Conservation (phyloP, 2,113 vertebrate species). For the Orycteropus afer region DNA sequence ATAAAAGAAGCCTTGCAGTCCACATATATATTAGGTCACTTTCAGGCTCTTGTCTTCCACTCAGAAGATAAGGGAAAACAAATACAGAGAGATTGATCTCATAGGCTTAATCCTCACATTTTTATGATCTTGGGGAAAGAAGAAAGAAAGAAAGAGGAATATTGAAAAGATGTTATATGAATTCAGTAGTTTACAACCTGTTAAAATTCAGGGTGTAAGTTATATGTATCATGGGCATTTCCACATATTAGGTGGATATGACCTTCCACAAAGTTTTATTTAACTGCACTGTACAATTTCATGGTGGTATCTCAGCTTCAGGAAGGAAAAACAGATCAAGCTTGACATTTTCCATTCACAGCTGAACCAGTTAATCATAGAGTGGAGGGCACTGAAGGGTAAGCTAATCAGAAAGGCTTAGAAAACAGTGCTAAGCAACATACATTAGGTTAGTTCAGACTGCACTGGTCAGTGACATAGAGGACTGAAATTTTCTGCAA, state of each 20-base stretch:
- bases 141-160: neutral
- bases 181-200: neutral
- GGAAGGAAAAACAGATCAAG: slow-evolving; percentile 67
- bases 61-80: neutral
- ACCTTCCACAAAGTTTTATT: slow-evolving; percentile 65
- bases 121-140: neutral
- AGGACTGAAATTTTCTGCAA: neutral
- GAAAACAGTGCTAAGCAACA: neutral
- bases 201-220: neutral
- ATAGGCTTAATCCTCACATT: neutral
- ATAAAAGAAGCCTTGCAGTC: neutral
- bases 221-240: neutral
- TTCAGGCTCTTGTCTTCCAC: neutral
- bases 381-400: slow-evolving; percentile 60
- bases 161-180: neutral
- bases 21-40: neutral
- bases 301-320: slow-evolving; percentile 57
- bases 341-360: slow-evolving; percentile 71
- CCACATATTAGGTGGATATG: neutral
- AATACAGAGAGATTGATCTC: neutral
- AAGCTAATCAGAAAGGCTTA: slow-evolving; percentile 67
- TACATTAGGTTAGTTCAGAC: slow-evolving; percentile 32
- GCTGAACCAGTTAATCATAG: slow-evolving; percentile 69
- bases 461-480: neutral
- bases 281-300: slow-evolving; percentile 59